A percentile compares a stretch with the other conserved stretches of the same genome.
Evolutionary conservation across 2,797 vertebrate species (phyloP).

Genomic region (Simalia tracyae): DNA sequence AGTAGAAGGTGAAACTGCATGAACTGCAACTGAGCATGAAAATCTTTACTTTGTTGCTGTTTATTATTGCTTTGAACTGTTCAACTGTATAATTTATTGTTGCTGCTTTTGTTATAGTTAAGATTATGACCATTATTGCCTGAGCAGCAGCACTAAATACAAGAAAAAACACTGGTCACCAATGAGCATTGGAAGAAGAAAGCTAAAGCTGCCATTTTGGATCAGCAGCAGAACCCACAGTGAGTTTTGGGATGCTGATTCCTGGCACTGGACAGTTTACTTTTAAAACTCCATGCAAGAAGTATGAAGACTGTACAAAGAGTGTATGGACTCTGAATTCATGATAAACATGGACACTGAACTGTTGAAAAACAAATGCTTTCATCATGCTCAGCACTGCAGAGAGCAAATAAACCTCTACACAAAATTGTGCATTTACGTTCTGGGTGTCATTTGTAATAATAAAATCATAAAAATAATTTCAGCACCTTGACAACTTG

Average conservation of each 20-base stretch:
- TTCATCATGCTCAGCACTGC: not conserved
- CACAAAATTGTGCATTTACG: not conserved
- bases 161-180: not conserved
- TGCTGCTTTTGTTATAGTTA: not conserved
- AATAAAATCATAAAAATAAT: too few species aligned
- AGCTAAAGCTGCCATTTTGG: not conserved
- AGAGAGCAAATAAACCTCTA: not conserved
- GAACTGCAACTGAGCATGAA: not conserved
- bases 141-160: not conserved
- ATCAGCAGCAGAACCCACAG: too few species aligned
- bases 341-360: not conserved
- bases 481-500: too few species aligned
- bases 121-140: too few species aligned
- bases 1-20: not conserved
- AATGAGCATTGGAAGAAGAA: not conserved
- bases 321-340: not conserved
- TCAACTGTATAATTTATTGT: not conserved
- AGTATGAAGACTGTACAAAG: not conserved
- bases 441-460: too few species aligned
- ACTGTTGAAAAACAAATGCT: not conserved
- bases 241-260: not conserved
- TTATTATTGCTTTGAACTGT: not conserved
- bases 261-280: not conserved
- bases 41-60: not conserved
- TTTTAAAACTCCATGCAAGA: not conserved